phyloP scores from a whole-genome alignment of 2,797 vertebrate species.

The Enteromius mattozi region DNA sequence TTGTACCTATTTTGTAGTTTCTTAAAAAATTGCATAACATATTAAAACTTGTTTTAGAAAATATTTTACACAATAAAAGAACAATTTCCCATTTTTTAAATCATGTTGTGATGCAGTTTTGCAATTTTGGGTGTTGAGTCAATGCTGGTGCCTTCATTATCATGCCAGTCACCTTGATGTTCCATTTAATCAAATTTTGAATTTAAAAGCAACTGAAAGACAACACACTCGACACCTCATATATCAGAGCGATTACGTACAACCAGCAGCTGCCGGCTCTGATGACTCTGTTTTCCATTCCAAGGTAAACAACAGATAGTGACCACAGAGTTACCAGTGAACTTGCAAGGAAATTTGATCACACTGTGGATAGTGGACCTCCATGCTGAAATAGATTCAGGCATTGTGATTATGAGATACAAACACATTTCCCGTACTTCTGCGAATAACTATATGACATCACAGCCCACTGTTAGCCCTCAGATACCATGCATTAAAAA shows the following conservation, averaged over 20 bases:
- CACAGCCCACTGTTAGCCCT: not conserved
- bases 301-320: slow-evolving; percentile 5
- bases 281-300: slow-evolving; percentile 34
- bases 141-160: slow-evolving; percentile 36
- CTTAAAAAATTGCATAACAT: not conserved
- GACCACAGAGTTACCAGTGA: not conserved
- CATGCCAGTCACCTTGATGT: not conserved
- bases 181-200: slow-evolving; percentile 39
- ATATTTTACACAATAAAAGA: not conserved
- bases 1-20: not conserved
- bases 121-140: not conserved
- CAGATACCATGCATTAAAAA: not conserved
- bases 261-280: slow-evolving; percentile 16
- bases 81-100: not conserved
- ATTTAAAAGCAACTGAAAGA: slow-evolving; percentile 31
- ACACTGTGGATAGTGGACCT: slow-evolving; percentile 14
- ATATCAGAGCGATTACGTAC: not conserved
- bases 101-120: not conserved
- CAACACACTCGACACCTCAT: slow-evolving; percentile 7
- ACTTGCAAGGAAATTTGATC: slow-evolving; percentile 22
- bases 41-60: not conserved
- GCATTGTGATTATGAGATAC: slow-evolving; percentile 29
- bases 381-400: slow-evolving; percentile 8
- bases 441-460: not conserved
- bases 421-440: slow-evolving; percentile 1